Percentiles rank a stretch among this genome's conserved stretches.
Evolutionary conservation across 2,888 invertebrate genomes (phyloP).

Genomic region (Lutraria lutraria): DNA sequence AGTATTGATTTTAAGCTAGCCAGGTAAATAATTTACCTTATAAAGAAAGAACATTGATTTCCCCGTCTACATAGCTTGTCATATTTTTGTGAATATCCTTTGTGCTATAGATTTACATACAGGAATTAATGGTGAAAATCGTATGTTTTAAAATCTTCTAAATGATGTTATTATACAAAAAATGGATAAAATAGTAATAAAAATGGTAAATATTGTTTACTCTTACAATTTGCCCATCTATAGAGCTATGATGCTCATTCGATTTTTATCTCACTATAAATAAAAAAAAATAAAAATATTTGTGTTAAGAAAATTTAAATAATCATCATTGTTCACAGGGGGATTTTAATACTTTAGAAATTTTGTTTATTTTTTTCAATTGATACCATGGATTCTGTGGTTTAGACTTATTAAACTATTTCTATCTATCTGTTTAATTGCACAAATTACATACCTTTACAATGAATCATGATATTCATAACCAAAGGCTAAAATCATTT

Average conservation of each 20-base stretch:
- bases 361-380: too few relatives aligned
- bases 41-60: conserved; percentile 29
- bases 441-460: background rate
- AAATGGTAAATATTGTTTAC: background rate
- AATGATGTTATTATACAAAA: background rate
- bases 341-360: too few relatives aligned
- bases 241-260: background rate
- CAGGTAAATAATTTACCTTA: conserved; percentile 38
- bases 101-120: background rate
- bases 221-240: background rate
- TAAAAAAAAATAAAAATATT: background rate
- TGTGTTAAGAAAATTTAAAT: too few relatives aligned
- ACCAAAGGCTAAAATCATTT: conserved; percentile 8
- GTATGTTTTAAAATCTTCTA: background rate
- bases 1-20: conserved; percentile 4
- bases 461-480: conserved; percentile 4
- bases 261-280: background rate
- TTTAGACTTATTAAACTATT: background rate
- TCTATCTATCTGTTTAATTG: background rate
- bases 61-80: background rate
- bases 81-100: conserved; percentile 20
- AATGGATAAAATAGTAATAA: background rate
- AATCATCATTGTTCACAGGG: too few relatives aligned
- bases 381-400: background rate
- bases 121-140: background rate